Evolutionary conservation across 2,888 invertebrate genomes (phyloP).

Genomic region (Ptychoptera albimana): DNA sequence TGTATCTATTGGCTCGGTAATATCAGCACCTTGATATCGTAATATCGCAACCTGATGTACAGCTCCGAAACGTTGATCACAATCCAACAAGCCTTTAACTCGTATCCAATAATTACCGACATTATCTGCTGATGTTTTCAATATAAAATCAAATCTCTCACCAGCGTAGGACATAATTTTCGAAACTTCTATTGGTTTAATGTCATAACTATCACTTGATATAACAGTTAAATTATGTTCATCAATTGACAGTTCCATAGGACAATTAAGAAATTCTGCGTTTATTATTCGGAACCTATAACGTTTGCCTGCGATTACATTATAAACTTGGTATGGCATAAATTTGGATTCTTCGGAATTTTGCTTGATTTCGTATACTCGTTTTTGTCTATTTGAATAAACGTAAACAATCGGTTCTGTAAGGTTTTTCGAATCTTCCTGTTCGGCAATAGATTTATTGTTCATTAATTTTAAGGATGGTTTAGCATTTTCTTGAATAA

Average conservation of each 20-base stretch:
- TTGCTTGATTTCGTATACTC: background rate
- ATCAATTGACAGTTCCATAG: constrained; percentile 67
- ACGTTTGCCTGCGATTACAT: constrained; percentile 36
- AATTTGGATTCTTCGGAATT: background rate
- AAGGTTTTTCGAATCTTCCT: background rate
- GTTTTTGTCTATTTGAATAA: constrained; percentile 3
- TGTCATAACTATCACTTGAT: constrained; percentile 62
- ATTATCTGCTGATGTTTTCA: constrained; percentile 49
- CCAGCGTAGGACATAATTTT: constrained; percentile 71
- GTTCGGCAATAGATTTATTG: too few species aligned
- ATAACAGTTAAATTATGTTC: constrained; percentile 65
- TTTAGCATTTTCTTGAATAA: background rate
- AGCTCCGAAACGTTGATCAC: constrained; percentile 51
- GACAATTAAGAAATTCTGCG: constrained; percentile 76
- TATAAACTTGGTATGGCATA: constrained; percentile 5
- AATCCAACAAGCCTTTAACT: constrained; percentile 74
- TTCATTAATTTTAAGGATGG: background rate
- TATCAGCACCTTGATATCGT: constrained; percentile 50
- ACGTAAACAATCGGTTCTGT: background rate
- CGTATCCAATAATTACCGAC: constrained; percentile 66
- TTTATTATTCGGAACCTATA: constrained; percentile 73
- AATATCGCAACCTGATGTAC: constrained; percentile 55
- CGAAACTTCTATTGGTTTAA: constrained; percentile 52
- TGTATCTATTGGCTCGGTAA: constrained; percentile 40
- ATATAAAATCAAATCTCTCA: constrained; percentile 71